These are phyloP conservation scores for Lophura nycthemera DNA, from an alignment of 2,113 vertebrate species.

Conservation along the genomic window DNA sequence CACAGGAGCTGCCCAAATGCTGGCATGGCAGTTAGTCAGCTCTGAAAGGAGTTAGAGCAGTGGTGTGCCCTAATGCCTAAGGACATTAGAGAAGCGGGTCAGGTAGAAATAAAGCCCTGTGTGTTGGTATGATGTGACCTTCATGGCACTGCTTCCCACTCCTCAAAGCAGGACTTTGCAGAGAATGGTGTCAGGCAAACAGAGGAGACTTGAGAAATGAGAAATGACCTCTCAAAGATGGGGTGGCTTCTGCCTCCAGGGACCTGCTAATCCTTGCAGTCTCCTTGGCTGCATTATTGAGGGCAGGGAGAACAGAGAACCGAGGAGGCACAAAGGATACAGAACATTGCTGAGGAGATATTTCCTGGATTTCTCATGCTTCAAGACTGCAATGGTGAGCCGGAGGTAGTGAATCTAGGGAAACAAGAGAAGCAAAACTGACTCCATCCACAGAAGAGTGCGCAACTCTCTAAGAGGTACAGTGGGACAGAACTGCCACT, in stretches of 20 bases:
- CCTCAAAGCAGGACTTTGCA: not conserved
- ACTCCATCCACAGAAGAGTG: not conserved
- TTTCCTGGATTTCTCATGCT: conserved; percentile 94
- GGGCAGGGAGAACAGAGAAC: not conserved
- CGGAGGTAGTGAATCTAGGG: conserved; percentile 93
- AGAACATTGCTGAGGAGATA: conserved; percentile 94
- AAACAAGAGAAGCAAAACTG: conserved; percentile 14
- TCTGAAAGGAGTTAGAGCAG: not conserved
- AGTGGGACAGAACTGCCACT: not conserved
- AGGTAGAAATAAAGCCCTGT: not conserved
- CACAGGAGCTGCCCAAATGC: not conserved
- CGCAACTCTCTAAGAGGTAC: not conserved
- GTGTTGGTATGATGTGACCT: not conserved
- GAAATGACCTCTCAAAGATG: not conserved
- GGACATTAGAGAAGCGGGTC: not conserved
- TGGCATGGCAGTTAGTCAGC: not conserved
- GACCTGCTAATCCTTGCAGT: not conserved
- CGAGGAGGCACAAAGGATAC: conserved; percentile 85
- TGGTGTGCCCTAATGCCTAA: not conserved
- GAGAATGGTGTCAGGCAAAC: not conserved
- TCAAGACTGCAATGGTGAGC: conserved; percentile 91
- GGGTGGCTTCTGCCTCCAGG: not conserved
- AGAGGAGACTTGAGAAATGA: not conserved
- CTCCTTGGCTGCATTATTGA: not conserved
- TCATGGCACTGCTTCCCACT: not conserved